Evolutionary conservation across 2,113 vertebrate genomes (phyloP), one percentile per base, ranked within the genome.

Genomic region (Redunca redunca): DNA sequence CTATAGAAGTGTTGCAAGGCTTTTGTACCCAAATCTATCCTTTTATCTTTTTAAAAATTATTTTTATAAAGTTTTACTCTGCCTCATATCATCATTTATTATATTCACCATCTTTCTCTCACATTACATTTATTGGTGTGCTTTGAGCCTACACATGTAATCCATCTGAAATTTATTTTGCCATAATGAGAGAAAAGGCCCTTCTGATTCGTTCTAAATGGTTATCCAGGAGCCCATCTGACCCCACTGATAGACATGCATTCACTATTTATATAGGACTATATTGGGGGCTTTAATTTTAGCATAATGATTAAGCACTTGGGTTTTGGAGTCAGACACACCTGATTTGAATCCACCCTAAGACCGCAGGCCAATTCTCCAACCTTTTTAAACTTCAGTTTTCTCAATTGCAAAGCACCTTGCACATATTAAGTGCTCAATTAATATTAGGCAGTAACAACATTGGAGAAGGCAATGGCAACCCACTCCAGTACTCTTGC

Each of bases 121-220:
- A 58, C 36, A 52, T 80, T 93, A 60, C 0, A 40, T 71, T 87
- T 64, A 82, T 71, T 52, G 46, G 36, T 87, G 43, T 92, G 12
- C 93, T 57, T 95, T 64, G 58, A 96, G 91, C 12, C 36, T 64
- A 30, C 14, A 58, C 12, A 53, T 71, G 78, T 55, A 95, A 92
- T 91, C 26, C 43, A 58, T 58, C 40, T 92, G 43, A 93, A 91
- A 89, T 88, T 46, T 62, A 89, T 95, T 94, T 97, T 86, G 40
- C 46, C 23, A 21, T 48, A 26, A 1, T 15, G 40, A 74, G 14
- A 92, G 26, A 46, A 85, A 83, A 93, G 80, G 8, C 46, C 55
- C 33, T 11, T 91, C 77, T 71, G 23, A 82, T 33, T 36, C 89
- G 82, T 84, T 36, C 40, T 88, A 62, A 88, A 81, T 71, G n/a